phyloP scores from a whole-genome alignment of 2,113 vertebrate species.

The Syngnathus scovelli region DNA sequence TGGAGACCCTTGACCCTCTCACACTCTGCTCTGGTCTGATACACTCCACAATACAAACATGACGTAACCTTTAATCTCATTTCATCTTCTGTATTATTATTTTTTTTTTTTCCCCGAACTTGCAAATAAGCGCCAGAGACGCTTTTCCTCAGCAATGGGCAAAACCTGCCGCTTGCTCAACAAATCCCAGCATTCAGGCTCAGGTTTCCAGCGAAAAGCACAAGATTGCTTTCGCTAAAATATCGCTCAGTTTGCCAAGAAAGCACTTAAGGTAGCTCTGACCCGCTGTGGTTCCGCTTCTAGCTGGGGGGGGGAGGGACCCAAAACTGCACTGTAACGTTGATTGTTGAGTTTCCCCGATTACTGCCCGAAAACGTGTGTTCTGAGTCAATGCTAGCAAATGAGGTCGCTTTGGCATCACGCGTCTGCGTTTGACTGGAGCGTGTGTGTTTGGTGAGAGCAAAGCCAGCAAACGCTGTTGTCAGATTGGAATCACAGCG shows the following conservation, averaged over 20 bases:
- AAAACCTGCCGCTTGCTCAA: neutral
- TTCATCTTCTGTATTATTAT: too few species aligned
- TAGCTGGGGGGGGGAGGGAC: neutral
- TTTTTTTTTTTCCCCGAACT: too few species aligned
- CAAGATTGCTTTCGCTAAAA: constrained; percentile 18
- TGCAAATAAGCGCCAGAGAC: too few species aligned
- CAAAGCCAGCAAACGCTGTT: constrained; percentile 28
- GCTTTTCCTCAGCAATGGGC: neutral
- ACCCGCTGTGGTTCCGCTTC: constrained; percentile 8
- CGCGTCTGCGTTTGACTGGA: constrained; percentile 31
- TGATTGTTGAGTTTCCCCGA: constrained; percentile 9
- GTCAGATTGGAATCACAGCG: constrained; percentile 56
- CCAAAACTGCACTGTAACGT: neutral
- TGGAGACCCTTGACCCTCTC: constrained; percentile 18
- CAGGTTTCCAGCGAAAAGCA: constrained; percentile 13
- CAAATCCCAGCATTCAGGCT: constrained; percentile 2
- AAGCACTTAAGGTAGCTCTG: constrained; percentile 33
- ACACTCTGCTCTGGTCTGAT: constrained; percentile 1
- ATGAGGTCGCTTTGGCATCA: constrained; percentile 24
- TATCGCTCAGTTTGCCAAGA: constrained; percentile 28
- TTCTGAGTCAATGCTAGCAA: constrained; percentile 8
- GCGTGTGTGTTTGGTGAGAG: constrained; percentile 34
- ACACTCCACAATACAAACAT: neutral
- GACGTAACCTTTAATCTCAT: too few species aligned
- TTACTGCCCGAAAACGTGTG: neutral